Percentiles rank a stretch among this genome's conserved stretches.
Evolutionary conservation across 2,113 vertebrate species (phyloP).

Genomic region (Sakesphorus luctuosus): DNA sequence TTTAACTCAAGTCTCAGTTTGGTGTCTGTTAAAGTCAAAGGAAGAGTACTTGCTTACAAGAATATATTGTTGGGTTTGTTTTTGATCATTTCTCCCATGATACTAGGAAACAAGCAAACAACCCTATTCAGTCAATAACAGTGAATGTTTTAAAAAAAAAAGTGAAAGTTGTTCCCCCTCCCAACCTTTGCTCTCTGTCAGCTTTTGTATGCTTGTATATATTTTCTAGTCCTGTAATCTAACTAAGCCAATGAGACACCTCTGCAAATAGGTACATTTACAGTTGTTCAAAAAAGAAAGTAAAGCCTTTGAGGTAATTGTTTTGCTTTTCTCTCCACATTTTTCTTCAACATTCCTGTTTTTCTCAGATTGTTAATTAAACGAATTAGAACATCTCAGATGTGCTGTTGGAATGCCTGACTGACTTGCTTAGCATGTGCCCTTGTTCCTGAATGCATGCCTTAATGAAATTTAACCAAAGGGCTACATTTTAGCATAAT

Average conservation of each 20-base stretch:
- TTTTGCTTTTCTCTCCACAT: not conserved
- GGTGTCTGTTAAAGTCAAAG: not conserved
- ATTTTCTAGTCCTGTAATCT: not conserved
- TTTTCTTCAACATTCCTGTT: not conserved
- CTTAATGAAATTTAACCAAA: not conserved
- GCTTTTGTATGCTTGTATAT: not conserved
- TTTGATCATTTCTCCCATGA: not conserved
- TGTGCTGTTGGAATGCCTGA: not conserved
- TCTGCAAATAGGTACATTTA: not conserved
- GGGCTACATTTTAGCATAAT: not conserved
- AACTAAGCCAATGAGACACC: not conserved
- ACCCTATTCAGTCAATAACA: not conserved
- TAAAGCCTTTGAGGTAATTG: not conserved
- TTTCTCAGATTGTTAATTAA: not conserved
- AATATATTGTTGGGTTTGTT: not conserved
- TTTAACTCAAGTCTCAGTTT: not conserved
- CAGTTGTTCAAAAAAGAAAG: not conserved
- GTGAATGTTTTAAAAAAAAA: not conserved
- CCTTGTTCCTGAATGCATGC: not conserved
- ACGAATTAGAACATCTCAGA: not conserved
- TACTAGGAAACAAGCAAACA: not conserved
- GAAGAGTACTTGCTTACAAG: not conserved
- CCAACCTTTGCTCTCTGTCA: not conserved
- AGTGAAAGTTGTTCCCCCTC: not conserved
- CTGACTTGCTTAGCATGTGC: not conserved